Evolutionary conservation across 2,113 vertebrate genomes (phyloP), one percentile per base, ranked within the genome.

Genomic region (Eptesicus fuscus): DNA sequence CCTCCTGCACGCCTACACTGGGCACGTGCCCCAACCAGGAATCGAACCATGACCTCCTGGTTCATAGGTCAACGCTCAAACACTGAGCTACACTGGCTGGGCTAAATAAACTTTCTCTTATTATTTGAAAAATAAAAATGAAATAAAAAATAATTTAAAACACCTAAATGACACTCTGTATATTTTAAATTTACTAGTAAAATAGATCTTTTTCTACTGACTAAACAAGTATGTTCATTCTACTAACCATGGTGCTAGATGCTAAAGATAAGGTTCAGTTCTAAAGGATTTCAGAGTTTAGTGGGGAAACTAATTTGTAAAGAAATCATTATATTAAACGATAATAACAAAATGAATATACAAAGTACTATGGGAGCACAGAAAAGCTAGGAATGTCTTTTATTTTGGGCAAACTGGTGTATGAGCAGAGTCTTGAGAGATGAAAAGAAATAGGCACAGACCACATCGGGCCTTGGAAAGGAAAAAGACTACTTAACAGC

Each of bases 101-200:
- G 59, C 28, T 76, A 76, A 76, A 76, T 49, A 76, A 47, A 32
- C 42, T 17, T 74, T 20, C 73, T 49, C 42, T 76, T 49, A 18
- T 49, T 18, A 76, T 32, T 49, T 76, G 28, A 76, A 76, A 76
- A 49, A 67, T 67, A n/a, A 74, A n/a, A 69, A 49, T 30, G 13
- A 74, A 47, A 44, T 40, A 30, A 44, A 73, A 44, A 44, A 74
- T 44, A 73, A 44, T 73, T 32, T 49, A 69, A 88, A 70, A 79
- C 56, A 51, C 23, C 42, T 59, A 94, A 83, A 65, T 51, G 23
- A 93, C 47, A 90, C 35, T 92, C n/a, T 44, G 44, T 67, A 0
- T 47, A 82, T 49, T 94, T 93, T 74, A 90, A 95, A 73, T 91
- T 88, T 77, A 17, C 61, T 65, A 74, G 51, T 88, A 94, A 95